These are phyloP conservation scores for Ivindomyrus marchei DNA, from an alignment of 2,113 vertebrate genomes.

Conservation along the genomic window DNA sequence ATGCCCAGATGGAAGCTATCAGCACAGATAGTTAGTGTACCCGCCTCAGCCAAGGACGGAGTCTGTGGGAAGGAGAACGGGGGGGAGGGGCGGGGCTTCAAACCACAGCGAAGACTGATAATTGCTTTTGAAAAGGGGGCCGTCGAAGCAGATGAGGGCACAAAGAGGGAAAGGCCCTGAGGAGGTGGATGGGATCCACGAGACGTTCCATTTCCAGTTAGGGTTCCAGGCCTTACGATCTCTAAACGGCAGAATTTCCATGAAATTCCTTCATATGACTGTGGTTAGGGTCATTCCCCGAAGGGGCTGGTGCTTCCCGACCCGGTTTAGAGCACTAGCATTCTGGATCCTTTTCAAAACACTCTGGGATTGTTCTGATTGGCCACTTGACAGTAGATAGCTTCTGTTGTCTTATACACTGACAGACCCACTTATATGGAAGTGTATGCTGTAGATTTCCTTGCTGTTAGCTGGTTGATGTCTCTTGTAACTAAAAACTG, in stretches of 20 bases:
- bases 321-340: neutral
- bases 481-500: neutral
- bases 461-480: neutral
- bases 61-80: neutral
- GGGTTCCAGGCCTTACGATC: neutral
- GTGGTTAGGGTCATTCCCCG: neutral
- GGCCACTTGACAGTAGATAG: neutral
- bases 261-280: neutral
- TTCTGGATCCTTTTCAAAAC: neutral
- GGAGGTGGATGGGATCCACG: neutral
- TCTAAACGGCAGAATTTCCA: neutral
- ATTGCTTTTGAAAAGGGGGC: neutral
- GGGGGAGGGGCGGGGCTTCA: neutral
- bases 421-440: neutral
- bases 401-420: neutral
- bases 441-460: neutral
- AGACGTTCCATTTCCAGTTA: neutral
- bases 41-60: constrained; percentile 1
- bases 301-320: neutral
- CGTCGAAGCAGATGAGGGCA: neutral
- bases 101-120: constrained; percentile 12
- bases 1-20: constrained; percentile 47
- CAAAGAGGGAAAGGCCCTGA: neutral
- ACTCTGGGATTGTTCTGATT: neutral
- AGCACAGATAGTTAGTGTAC: constrained; percentile 33